Base-by-base conservation (phyloP, 2,113 vertebrate genomes). In the Ammodytes dubius region DNA sequence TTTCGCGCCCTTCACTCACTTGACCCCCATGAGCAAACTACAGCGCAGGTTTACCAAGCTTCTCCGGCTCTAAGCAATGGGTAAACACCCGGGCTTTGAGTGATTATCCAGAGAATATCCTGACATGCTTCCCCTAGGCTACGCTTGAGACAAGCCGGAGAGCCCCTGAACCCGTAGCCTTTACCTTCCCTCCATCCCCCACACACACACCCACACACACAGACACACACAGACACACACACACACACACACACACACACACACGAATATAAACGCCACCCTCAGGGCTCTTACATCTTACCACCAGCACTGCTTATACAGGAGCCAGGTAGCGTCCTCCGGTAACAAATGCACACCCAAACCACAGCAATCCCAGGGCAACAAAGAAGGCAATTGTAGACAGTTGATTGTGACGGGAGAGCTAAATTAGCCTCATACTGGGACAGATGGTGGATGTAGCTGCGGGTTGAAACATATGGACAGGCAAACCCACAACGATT, bases 391-490 rank as follows among this genome's bases (percentile, higher is more conserved):
- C 63, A 3, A 79, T 11, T 27, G 69, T 5, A 71, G 73, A 74
- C 81, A 72, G 85, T 87, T 63, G 45, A 79, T 84, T 87, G 56
- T 86, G 87, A 91, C 86, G 83, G 64, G 74, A 83, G 88, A 84
- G 87, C 83, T 88, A 88, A 87, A 92, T 91, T 91, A 91, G 90
- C 91, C 74, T 90, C 87, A 58, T 61, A 83, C 79, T 68, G 71
- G 85, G 76, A 82, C 92, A 94, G 90, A 93, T 92, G 93, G 90
- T 65, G 59, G 84, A 86, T 86, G 84, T 86, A 85, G 92, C 92
- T 92, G 90, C 81, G 54, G 91, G 90, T 93, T 84, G 74, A 89
- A 92, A 89, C 91, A 92, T 93, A 93, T 91, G 92, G 91, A 88
- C 76, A 35, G 71, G 82, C 71, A 83, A 85, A 91, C 83, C 84